Evolutionary conservation across 2,113 vertebrate genomes (phyloP).

Genomic region (Pyxicephalus adspersus): DNA sequence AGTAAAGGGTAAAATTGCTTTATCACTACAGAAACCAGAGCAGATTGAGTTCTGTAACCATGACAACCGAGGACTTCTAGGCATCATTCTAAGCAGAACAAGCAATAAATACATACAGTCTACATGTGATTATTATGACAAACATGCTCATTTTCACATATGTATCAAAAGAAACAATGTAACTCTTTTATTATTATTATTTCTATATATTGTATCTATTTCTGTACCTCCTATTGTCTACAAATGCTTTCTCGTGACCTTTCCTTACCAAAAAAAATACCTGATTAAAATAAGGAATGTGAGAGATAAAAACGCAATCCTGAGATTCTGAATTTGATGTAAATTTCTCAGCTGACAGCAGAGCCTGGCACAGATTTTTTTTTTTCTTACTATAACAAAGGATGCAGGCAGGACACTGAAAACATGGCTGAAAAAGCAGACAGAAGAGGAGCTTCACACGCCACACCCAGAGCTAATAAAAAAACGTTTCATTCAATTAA

Average conservation of each 20-base stretch:
- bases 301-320: neutral
- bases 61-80: slow-evolving; percentile 30
- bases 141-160: neutral
- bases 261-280: neutral
- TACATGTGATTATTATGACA: neutral
- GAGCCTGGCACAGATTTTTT: slow-evolving; percentile 50
- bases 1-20: slow-evolving; percentile 35
- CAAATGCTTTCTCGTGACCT: neutral
- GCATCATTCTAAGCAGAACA: neutral
- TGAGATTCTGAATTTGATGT: neutral
- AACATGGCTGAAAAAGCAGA: slow-evolving; percentile 81
- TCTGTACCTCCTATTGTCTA: neutral
- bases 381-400: slow-evolving; percentile 73
- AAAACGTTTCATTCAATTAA: slow-evolving; percentile 56
- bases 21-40: slow-evolving; percentile 11
- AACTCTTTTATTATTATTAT: too few species aligned
- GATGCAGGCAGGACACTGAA: slow-evolving; percentile 68
- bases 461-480: slow-evolving; percentile 74
- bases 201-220: too few species aligned
- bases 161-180: too few species aligned
- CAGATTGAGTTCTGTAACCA: slow-evolving; percentile 32
- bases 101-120: neutral
- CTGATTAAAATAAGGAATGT: neutral
- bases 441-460: slow-evolving; percentile 62
- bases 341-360: neutral